Evolutionary conservation across 2,888 invertebrate species (phyloP), one percentile per base, ranked within the genome.

Genomic region (Meta bourneti): DNA sequence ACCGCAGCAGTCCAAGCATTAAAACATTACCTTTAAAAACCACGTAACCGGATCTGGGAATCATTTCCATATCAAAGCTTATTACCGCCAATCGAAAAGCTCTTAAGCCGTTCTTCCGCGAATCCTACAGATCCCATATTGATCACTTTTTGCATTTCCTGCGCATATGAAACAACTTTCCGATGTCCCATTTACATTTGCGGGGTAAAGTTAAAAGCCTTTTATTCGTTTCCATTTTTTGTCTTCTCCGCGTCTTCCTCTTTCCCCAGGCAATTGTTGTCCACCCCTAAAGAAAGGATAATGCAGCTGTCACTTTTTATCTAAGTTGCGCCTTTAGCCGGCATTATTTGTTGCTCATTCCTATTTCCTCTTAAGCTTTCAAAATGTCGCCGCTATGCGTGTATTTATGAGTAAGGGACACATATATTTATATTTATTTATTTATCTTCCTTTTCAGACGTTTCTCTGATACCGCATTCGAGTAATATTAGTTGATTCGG

Each of bases 291-390:
- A 54, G 79, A 86, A 75, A n/a, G 81, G 80, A 90, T 90, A 90
- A 90, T 86, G 85, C 90, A 72, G 77, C 81, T 90, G 90, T 90
- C 90, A 90, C 86, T 85, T 90, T 90, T 86, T 86, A 80, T 86
- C 79, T 61, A 78, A 83, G 72, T 80, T 79, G 51, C 75, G 79
- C 84, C 79, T 90, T 90, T 85, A 78, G 61, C 34, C 52, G 75
- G 20, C 75, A 72, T 90, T 85, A 90, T 90, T 90, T 90, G 86
- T 90, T 90, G 90, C 80, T 74, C 51, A 80, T 86, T 85, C 77
- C 71, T 81, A 90, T 90, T 90, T 90, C 90, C 81, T 79, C 81
- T 80, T 85, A 86, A 86, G 90, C 86, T 90, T 90, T 90, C 90
- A 75, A 90, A 90, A 90, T 20, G 81, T 90, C 90, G 9, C 78